phyloP scores from a whole-genome alignment of 2,113 vertebrate species.

The Hydropotes inermis region DNA sequence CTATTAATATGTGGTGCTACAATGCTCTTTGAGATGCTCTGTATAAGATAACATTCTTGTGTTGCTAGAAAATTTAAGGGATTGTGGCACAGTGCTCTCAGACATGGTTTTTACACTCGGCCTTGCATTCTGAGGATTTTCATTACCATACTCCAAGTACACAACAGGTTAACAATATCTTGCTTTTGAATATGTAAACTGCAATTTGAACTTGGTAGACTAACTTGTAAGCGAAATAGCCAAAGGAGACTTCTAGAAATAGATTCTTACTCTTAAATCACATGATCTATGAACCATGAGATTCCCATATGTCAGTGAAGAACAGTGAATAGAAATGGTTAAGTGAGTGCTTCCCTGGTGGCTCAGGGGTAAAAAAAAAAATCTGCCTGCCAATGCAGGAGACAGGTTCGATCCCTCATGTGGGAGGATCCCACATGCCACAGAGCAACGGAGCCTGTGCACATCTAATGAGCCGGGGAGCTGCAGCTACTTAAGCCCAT shows the following conservation, averaged over 20 bases:
- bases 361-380: neutral
- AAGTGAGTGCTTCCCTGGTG: neutral
- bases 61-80: neutral
- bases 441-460: neutral
- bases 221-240: neutral
- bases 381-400: neutral
- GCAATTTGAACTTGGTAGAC: conserved; percentile 16
- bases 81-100: neutral
- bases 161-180: conserved; percentile 14
- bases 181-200: neutral
- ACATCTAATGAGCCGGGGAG: neutral
- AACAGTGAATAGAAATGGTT: neutral
- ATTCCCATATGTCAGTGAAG: neutral
- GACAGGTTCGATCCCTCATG: neutral
- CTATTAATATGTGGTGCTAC: neutral
- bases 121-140: neutral
- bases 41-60: neutral
- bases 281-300: neutral
- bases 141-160: neutral
- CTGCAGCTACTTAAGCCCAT: neutral
- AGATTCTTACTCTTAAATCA: neutral
- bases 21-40: neutral
- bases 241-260: neutral
- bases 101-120: neutral
- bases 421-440: neutral